A percentile compares a stretch with the other conserved stretches of the same genome.
Evolutionary conservation across 2,797 vertebrate genomes (phyloP).

Genomic region (Arnoldichthys spilopterus): DNA sequence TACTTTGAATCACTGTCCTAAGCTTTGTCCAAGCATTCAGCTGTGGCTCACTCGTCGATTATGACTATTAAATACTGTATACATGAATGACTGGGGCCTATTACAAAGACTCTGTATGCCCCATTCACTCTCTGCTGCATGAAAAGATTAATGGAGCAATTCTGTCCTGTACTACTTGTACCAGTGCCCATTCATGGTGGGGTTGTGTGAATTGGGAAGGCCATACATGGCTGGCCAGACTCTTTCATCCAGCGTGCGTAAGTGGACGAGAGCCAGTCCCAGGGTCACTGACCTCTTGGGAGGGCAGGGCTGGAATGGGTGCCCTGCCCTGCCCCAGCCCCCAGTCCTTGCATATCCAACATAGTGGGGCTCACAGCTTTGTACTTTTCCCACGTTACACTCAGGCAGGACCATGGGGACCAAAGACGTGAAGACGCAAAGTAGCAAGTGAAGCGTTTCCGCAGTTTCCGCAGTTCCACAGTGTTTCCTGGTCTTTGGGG

Average conservation of each 20-base stretch:
- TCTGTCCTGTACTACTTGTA: constrained; percentile 14
- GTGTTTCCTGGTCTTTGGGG: too few relatives aligned
- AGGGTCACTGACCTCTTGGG: neutral
- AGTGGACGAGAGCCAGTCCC: neutral
- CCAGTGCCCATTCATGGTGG: constrained; percentile 1
- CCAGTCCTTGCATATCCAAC: neutral
- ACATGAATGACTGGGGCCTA: neutral
- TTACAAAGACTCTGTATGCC: constrained; percentile 12
- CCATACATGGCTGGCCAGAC: constrained; percentile 8
- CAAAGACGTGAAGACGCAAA: neutral
- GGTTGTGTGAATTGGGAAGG: constrained; percentile 12
- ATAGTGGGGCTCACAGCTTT: constrained; percentile 10
- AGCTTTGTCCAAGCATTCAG: constrained; percentile 8
- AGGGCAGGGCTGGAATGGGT: constrained; percentile 3
- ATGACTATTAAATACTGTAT: neutral
- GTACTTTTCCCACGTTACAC: constrained; percentile 8
- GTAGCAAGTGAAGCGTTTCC: too few relatives aligned
- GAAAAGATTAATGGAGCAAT: constrained; percentile 10
- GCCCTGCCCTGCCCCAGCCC: constrained; percentile 14
- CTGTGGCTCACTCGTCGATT: neutral
- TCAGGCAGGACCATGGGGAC: neutral
- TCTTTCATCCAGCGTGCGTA: constrained; percentile 21
- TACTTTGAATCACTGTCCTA: neutral
- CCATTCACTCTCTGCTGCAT: constrained; percentile 7
- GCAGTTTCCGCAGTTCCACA: too few relatives aligned